Conservation (phyloP, 2,113 vertebrate genomes). For the Salvator merianae region DNA sequence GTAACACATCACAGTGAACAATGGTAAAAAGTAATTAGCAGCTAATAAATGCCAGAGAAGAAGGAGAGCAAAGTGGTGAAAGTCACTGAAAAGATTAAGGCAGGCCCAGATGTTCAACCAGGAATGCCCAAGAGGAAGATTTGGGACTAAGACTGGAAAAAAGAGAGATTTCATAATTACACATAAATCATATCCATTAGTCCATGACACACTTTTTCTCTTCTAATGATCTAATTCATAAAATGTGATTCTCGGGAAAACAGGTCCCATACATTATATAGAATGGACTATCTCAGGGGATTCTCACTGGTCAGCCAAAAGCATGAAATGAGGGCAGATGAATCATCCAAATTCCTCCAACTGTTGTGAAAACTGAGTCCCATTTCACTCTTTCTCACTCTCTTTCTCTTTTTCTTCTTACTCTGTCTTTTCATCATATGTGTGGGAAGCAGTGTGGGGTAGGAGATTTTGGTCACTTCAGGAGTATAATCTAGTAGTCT, state of each 20-base stretch:
- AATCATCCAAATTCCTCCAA: neutral
- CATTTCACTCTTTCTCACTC: neutral
- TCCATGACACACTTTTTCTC: constrained; percentile 13
- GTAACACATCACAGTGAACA: neutral
- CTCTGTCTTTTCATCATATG: neutral
- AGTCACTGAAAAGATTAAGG: neutral
- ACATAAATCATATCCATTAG: neutral
- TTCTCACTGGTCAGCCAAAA: accelerated
- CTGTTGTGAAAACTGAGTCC: neutral
- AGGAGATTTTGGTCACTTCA: neutral
- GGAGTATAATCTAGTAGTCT: neutral
- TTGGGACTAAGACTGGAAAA: neutral
- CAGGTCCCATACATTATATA: neutral
- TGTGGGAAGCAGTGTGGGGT: neutral
- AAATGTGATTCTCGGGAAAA: neutral
- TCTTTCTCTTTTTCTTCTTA: neutral
- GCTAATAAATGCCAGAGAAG: neutral
- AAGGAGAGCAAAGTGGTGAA: neutral
- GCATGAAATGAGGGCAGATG: neutral
- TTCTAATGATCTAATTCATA: neutral
- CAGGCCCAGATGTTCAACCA: neutral
- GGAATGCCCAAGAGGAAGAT: neutral
- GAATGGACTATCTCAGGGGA: neutral
- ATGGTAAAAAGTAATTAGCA: constrained; percentile 1
- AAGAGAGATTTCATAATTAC: constrained; percentile 5